Evolutionary conservation across 2,888 invertebrate species (phyloP).

Genomic region (Clunio marinus): DNA sequence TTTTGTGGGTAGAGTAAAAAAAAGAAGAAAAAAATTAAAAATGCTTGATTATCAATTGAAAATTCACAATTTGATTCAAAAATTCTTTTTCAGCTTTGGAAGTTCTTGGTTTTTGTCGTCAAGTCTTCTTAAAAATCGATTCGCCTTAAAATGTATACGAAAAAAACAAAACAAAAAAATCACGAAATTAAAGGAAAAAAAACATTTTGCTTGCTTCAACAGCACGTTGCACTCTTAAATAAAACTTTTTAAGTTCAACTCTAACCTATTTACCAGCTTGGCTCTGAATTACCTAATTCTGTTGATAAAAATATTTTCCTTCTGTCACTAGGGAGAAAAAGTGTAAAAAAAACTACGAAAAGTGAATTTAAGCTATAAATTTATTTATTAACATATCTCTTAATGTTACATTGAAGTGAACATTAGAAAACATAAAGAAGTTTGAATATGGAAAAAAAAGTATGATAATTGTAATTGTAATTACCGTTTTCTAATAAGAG

Average conservation of each 20-base stretch:
- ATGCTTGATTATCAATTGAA: constrained; percentile 21
- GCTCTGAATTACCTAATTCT: too few relatives aligned
- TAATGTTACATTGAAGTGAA: constrained; percentile 39
- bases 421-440: constrained; percentile 28
- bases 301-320: neutral
- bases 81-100: constrained; percentile 3
- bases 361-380: constrained; percentile 18
- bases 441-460: constrained; percentile 23
- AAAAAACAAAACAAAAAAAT: constrained; percentile 7
- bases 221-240: neutral
- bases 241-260: constrained; percentile 7
- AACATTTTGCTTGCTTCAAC: constrained; percentile 5
- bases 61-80: constrained; percentile 8
- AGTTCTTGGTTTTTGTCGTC: neutral
- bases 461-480: constrained; percentile 35
- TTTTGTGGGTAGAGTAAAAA: constrained; percentile 34
- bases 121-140: constrained; percentile 22
- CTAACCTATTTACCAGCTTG: neutral
- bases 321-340: neutral
- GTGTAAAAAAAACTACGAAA: constrained; percentile 28
- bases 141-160: constrained; percentile 39
- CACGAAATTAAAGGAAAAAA: neutral
- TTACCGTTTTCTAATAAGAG: constrained; percentile 32
- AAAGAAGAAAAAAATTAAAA: constrained; percentile 14
- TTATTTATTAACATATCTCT: constrained; percentile 38